These are phyloP conservation scores for Oceanodroma tethys DNA, from an alignment of 2,113 vertebrate genomes.

Conservation along the genomic window DNA sequence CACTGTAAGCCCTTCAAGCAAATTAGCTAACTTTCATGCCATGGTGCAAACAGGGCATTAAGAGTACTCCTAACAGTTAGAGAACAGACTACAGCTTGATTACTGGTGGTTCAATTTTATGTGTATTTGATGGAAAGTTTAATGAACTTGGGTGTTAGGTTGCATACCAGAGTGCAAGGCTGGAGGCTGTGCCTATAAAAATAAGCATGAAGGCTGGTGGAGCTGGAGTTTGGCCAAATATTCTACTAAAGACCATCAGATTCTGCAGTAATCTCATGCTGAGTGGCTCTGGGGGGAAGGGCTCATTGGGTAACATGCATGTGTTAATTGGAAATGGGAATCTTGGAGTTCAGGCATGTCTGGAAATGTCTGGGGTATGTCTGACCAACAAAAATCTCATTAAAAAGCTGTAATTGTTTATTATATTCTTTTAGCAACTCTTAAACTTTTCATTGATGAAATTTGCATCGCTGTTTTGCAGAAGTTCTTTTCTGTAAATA, in stretches of 20 bases:
- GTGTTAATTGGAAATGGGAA: slow-evolving; percentile 43
- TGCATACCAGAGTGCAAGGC: background rate
- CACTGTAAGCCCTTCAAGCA: background rate
- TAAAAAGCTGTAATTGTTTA: slow-evolving; percentile 7
- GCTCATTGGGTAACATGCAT: background rate
- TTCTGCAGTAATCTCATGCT: slow-evolving; percentile 7
- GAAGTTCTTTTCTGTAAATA: background rate
- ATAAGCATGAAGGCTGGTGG: slow-evolving; percentile 15
- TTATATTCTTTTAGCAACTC: background rate
- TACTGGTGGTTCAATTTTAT: slow-evolving; percentile 33
- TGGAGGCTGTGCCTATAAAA: slow-evolving; percentile 56
- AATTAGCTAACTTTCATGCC: background rate
- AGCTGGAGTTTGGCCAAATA: slow-evolving; percentile 19
- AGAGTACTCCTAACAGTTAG: background rate
- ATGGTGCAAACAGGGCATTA: background rate
- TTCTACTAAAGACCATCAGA: slow-evolving; percentile 1
- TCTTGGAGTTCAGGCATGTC: slow-evolving; percentile 36
- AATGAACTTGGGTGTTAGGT: slow-evolving; percentile 34
- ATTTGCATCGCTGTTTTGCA: background rate
- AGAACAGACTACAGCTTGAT: background rate
- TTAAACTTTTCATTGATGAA: background rate
- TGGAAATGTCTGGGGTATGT: slow-evolving; percentile 25
- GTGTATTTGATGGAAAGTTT: slow-evolving; percentile 2
- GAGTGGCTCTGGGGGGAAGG: background rate
- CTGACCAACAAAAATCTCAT: slow-evolving; percentile 17